Evolutionary conservation across 2,113 vertebrate genomes (phyloP).

Genomic region (Murina feae): DNA sequence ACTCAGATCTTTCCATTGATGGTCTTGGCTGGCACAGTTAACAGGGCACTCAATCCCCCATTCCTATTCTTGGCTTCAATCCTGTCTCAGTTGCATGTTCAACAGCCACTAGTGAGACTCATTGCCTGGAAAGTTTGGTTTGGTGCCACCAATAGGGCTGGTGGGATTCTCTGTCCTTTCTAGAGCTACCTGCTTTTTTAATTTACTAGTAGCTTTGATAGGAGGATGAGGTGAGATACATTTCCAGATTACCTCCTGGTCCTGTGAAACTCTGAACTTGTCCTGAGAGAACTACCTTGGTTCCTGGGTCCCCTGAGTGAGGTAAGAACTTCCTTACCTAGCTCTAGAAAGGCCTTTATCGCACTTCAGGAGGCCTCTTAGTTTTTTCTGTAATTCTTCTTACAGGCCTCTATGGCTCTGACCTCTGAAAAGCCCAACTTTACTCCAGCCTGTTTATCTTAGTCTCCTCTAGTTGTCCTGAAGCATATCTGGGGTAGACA

Average conservation of each 20-base stretch:
- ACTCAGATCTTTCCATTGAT: slow-evolving; percentile 34
- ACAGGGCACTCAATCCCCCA: not conserved
- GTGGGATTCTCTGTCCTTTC: slow-evolving; percentile 35
- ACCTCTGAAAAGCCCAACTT: not conserved
- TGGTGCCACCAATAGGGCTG: slow-evolving; percentile 23
- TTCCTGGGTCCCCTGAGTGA: not conserved
- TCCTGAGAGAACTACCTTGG: not conserved
- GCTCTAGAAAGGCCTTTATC: not conserved
- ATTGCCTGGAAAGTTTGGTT: slow-evolving; percentile 55
- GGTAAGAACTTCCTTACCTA: not conserved
- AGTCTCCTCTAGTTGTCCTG: not conserved
- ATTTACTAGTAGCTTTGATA: not conserved
- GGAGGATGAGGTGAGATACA: not conserved
- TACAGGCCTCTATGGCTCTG: not conserved
- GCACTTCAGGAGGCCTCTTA: not conserved
- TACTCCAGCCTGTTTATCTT: not conserved
- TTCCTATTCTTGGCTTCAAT: slow-evolving; percentile 49
- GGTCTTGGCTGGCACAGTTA: not conserved
- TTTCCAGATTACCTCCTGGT: not conserved
- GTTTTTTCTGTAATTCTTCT: not conserved
- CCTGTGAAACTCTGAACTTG: not conserved
- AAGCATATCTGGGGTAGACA: not conserved
- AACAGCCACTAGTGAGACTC: slow-evolving; percentile 24
- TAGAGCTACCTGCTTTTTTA: slow-evolving; percentile 7
- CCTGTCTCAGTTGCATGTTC: slow-evolving; percentile 37